Base-by-base conservation (phyloP, 2,888 invertebrate genomes). In the Operophtera brumata region DNA sequence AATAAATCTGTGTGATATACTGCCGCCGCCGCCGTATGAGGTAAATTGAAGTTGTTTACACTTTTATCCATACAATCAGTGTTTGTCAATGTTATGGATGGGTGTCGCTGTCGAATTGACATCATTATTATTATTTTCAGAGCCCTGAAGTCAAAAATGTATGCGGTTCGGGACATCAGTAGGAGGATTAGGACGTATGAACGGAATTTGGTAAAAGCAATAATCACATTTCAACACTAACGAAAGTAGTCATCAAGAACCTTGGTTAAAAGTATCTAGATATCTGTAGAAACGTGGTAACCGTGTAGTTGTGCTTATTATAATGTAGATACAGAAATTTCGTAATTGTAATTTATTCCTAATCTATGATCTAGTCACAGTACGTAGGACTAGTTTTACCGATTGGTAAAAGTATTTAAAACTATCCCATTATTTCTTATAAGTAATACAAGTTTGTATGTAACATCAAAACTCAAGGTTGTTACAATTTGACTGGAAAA, bases 1-100 rank as follows among this genome's bases (percentile, higher is more conserved):
- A 84, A 87, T 91, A 75, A 93, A 93, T 84, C 92, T 93, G 85
- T 92, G 92, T 82, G 93, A 93, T 82, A 92, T 93, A 91, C 77
- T 93, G 66, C 93, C 93, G 57, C 92, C 92, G 65, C 92, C 92
- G 37, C 92, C 92, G 64, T 92, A 92, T 78, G 92, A 92, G 88
- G 90, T 89, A 84, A 84, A 79, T 80, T 84, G 82, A 80, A 80
- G 67, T 77, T 78, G 75, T 77, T 77, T 78, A 72, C 71, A 71
- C 70, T 77, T 75, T 75, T 69, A 71, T 61, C 66, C 51, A 60
- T 54, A 45, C 59, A 67, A 69, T 72, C 67, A 69, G 52, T 54
- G 62, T 68, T 70, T 67, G 66, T 71, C 62, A 62, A 56, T 67
- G 64, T 66, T 69, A 69, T 69, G 57, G 63, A 67, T 61, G 59